Base-by-base conservation (phyloP, 2,888 invertebrate species). In the Machimus atricapillus region DNA sequence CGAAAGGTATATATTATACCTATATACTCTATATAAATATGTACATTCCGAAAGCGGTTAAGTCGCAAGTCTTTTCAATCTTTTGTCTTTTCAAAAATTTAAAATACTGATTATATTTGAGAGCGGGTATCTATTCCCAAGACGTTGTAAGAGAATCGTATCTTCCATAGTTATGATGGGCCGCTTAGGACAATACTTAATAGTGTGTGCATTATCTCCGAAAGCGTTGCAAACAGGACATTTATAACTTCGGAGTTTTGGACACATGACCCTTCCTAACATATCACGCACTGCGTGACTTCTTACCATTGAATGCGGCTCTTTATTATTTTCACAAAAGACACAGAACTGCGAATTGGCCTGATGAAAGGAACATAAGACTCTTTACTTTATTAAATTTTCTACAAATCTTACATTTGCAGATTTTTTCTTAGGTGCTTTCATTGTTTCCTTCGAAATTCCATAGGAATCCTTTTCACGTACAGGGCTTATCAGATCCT, bases 291-390 rank as follows among this genome's bases (percentile, higher is more conserved):
- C 93, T 77, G 93, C 90, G 92, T 97, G 96, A 88, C 94, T 92
- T 81, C 94, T 94, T 91, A 95, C 96, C 90, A 94, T 94, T 87
- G 93, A 92, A 88, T 93, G 93, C 76, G 94, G 94, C 91, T 96
- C 96, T 86, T 96, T 95, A 91, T 97, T 97, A 91, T 96, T 96
- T 92, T 95, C 95, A 92, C 97, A 97, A 92, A 97, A 96, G 1
- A 95, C 95, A 90, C 96, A 96, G 89, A 66, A 79, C 86, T 86
- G 43, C 7, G 34, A 23, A 73, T 12, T 40, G 12, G 2, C 27
- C 40, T 46, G 12, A 23, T 23, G 9, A 23, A 12, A 23, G 23
- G 5, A 52, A 6, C 52, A 1, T 52, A 52, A n/a, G n/a, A 16
- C 6, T 19, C 1, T 52, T 52, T 52, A 52, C 14, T 52, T n/a